A percentile compares a stretch with the other conserved stretches of the same genome.
Evolutionary conservation across 64 coral and sea anemone species (phyloP).

Genomic region (Platygyra sinensis): DNA sequence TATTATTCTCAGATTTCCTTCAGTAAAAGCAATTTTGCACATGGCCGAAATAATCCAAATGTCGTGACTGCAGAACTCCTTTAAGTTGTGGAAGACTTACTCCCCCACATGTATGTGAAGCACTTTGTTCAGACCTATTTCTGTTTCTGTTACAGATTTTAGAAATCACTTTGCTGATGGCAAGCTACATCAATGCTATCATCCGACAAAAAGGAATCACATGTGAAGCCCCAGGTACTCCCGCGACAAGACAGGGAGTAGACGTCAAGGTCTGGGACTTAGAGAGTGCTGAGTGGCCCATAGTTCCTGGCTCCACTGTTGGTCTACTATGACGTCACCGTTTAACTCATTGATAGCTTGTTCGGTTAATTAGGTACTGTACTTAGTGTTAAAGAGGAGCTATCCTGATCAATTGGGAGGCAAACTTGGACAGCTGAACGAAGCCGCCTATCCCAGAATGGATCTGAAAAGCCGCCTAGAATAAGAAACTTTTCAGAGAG

Average conservation of each 20-base stretch:
- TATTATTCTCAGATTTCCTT: too few relatives aligned
- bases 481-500: too few relatives aligned
- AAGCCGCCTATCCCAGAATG: too few relatives aligned
- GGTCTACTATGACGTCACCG: constrained; percentile 42
- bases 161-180: constrained; percentile 94
- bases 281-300: constrained; percentile 99
- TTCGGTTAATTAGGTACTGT: too few relatives aligned
- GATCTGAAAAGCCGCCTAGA: too few relatives aligned
- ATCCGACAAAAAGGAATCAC: constrained; percentile 91
- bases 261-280: constrained; percentile 98
- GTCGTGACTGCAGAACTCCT: neutral
- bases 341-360: too few relatives aligned
- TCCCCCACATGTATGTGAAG: neutral
- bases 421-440: too few relatives aligned
- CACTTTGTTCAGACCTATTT: neutral
- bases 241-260: constrained; percentile 52
- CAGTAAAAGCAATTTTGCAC: too few relatives aligned
- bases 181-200: constrained; percentile 98
- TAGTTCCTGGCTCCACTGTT: constrained; percentile 87
- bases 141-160: constrained; percentile 73
- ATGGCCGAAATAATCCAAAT: neutral
- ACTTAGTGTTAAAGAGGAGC: too few relatives aligned
- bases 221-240: constrained; percentile 60
- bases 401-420: too few relatives aligned
- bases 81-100: too few relatives aligned